A percentile compares a stretch with the other conserved stretches of the same genome.
phyloP scores from a whole-genome alignment of 2,797 vertebrate species.

The Phoxinus dragarum region DNA sequence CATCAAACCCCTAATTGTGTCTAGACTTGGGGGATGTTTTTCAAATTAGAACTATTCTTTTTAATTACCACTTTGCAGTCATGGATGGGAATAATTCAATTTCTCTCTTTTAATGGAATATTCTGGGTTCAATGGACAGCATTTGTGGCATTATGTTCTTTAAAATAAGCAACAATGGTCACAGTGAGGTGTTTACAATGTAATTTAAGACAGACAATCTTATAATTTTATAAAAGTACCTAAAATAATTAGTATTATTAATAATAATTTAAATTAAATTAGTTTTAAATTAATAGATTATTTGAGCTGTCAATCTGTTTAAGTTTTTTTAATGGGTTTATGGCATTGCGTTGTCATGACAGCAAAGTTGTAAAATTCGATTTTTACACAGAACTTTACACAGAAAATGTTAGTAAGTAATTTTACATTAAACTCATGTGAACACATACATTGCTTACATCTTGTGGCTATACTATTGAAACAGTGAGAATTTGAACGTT shows the following conservation, averaged over 20 bases:
- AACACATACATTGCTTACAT: neutral
- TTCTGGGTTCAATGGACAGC: neutral
- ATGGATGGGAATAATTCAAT: neutral
- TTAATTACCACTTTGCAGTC: slow-evolving; percentile 4
- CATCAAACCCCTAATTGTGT: neutral
- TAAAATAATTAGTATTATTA: neutral
- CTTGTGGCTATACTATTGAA: neutral
- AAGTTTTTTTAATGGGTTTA: neutral
- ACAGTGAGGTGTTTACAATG: neutral
- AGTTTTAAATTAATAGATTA: neutral
- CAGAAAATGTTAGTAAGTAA: neutral
- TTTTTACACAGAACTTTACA: too few relatives aligned
- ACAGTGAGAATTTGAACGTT: neutral
- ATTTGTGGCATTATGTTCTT: neutral
- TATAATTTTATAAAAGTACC: neutral
- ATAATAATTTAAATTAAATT: too few relatives aligned
- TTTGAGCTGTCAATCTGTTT: too few relatives aligned
- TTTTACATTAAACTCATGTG: neutral
- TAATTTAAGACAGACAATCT: neutral
- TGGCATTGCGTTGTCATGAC: neutral
- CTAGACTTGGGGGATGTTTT: slow-evolving; percentile 8
- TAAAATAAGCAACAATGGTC: neutral
- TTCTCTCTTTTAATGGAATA: neutral
- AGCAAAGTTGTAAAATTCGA: neutral
- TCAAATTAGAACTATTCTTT: neutral